These are phyloP conservation scores for Oreochromis mossambicus DNA, from an alignment of 2,797 vertebrate species.

Conservation along the genomic window DNA sequence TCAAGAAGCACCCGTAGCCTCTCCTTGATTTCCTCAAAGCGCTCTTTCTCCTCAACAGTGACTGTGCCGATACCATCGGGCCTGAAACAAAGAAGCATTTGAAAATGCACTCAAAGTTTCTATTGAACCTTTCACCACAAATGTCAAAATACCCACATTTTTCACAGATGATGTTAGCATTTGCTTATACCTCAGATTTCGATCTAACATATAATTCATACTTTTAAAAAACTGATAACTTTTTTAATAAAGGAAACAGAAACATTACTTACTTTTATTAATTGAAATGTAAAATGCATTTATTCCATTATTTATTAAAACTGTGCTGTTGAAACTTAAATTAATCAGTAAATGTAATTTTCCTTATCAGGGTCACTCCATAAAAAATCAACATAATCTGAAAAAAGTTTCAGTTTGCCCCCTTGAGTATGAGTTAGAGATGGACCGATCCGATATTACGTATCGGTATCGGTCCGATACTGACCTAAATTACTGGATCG, in stretches of 20 bases:
- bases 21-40: slow-evolving; percentile 97
- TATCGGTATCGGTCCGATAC: too few relatives aligned
- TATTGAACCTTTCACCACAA: background rate
- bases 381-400: background rate
- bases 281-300: background rate
- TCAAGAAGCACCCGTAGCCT: slow-evolving; percentile 92
- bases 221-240: background rate
- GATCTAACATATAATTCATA: background rate
- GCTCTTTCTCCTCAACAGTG: slow-evolving; percentile 91
- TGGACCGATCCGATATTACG: too few relatives aligned
- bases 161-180: background rate
- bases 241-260: background rate
- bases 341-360: background rate
- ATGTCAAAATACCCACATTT: background rate
- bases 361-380: background rate
- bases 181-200: background rate
- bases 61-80: slow-evolving; percentile 97
- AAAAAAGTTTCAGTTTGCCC: background rate
- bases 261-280: background rate
- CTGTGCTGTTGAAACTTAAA: background rate
- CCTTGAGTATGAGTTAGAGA: background rate
- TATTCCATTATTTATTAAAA: background rate
- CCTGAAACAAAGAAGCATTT: slow-evolving; percentile 65
- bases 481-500: too few relatives aligned
- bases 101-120: background rate